Percentiles rank a stretch among this genome's conserved stretches.
Evolutionary conservation across 2,888 invertebrate species (phyloP).

Genomic region (Heliconius aoede): DNA sequence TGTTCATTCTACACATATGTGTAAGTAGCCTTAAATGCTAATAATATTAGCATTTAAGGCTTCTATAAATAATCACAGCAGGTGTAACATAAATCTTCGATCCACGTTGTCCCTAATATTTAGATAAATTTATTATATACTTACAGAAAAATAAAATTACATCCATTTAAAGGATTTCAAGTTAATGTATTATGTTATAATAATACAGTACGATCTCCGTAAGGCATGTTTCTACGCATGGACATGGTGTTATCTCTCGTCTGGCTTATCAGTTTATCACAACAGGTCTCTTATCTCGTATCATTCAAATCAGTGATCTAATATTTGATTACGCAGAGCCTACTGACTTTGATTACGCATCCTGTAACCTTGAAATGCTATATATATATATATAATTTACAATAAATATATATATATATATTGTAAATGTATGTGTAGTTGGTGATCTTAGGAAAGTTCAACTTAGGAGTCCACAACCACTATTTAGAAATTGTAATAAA

Average conservation of each 20-base stretch:
- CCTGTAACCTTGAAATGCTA: slow-evolving; percentile 9
- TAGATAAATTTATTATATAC: not conserved
- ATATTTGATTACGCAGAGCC: slow-evolving; percentile 32
- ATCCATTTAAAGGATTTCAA: not conserved
- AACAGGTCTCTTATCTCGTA: slow-evolving; percentile 29
- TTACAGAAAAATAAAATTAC: not conserved
- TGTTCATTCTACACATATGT: too few species aligned
- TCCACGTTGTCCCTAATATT: not conserved
- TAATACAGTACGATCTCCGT: not conserved
- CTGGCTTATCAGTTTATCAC: not conserved
- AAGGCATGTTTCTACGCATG: not conserved
- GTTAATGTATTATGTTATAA: not conserved
- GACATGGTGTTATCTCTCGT: slow-evolving; percentile 1
- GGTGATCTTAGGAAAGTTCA: too few species aligned
- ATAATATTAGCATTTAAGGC: too few species aligned
- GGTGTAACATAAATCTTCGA: too few species aligned
- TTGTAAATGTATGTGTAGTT: too few species aligned
- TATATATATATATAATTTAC: too few species aligned
- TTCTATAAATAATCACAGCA: too few species aligned
- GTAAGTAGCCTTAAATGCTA: too few species aligned
- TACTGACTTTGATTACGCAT: slow-evolving; percentile 32
- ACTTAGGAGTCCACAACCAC: too few species aligned
- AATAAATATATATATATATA: too few species aligned
- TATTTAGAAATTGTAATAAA: too few species aligned
- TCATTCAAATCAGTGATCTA: slow-evolving; percentile 44